A percentile compares a stretch with the other conserved stretches of the same genome.
phyloP scores from a whole-genome alignment of 2,888 invertebrate genomes.

The Chrysolina haemoptera region DNA sequence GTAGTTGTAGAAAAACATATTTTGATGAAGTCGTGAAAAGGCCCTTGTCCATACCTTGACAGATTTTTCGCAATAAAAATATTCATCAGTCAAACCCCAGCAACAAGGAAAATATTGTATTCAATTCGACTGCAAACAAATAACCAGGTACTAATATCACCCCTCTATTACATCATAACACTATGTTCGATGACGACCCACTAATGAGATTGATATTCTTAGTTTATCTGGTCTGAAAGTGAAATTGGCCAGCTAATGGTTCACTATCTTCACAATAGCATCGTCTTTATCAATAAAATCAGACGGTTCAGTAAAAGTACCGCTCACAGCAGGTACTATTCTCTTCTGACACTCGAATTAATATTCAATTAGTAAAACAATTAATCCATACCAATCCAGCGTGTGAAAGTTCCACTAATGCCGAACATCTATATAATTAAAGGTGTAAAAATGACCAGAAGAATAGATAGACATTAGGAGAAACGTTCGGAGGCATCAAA shows the following conservation, averaged over 20 bases:
- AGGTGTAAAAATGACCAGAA: constrained; percentile 24
- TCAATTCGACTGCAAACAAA: no score
- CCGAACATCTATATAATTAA: constrained; percentile 34
- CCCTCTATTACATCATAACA: no score
- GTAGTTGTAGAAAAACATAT: no score
- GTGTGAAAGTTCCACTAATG: constrained; percentile 45
- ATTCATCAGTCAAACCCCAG: no score
- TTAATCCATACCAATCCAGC: constrained; percentile 45
- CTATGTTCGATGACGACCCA: no score
- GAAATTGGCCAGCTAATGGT: constrained; percentile 6
- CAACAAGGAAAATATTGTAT: no score
- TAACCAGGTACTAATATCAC: no score
- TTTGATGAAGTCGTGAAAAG: no score
- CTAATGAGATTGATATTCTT: not conserved
- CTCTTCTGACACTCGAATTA: constrained; percentile 48
- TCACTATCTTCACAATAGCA: constrained; percentile 5
- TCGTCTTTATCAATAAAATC: constrained; percentile 26
- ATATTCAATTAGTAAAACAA: constrained; percentile 52
- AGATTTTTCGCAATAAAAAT: no score
- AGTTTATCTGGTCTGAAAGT: not conserved
- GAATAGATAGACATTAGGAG: constrained; percentile 29
- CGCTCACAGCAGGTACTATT: constrained; percentile 46
- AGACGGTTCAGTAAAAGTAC: constrained; percentile 27
- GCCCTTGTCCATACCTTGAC: no score
- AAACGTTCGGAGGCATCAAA: constrained; percentile 33